Evolutionary conservation across 1,140 invertebrate species (phyloP).

Genomic region (Pseudachorutes palmiensis): DNA sequence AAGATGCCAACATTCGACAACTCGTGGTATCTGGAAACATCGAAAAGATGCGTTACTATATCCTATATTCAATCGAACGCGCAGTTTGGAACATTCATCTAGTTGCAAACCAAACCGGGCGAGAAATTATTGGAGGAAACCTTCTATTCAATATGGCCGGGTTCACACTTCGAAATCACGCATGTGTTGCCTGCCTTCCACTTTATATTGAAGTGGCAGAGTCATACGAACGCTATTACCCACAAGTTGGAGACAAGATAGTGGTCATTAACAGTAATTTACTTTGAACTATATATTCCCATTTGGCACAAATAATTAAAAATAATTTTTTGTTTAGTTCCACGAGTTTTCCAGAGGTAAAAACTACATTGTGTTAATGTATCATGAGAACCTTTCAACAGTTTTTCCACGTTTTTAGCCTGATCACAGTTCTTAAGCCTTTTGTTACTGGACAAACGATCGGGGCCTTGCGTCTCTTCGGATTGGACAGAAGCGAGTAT

Average conservation of each 20-base stretch:
- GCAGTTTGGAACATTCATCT: slow-evolving; percentile 3
- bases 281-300: background rate
- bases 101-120: background rate
- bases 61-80: background rate
- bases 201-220: background rate
- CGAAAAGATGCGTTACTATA: background rate
- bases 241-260: background rate
- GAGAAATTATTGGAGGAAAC: background rate
- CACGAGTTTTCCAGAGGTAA: background rate
- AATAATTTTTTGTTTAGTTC: background rate
- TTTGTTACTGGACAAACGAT: background rate
- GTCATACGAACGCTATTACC: slow-evolving; percentile 12
- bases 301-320: no score
- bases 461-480: background rate
- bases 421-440: background rate
- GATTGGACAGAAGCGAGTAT: background rate
- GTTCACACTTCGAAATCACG: background rate
- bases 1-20: background rate
- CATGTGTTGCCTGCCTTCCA: background rate
- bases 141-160: slow-evolving; percentile 9
- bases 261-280: slow-evolving; percentile 6
- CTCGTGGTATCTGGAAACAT: background rate
- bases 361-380: background rate
- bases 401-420: background rate
- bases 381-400: background rate